Evolutionary conservation across 2,113 vertebrate species (phyloP).

Genomic region (Lampris megalopsis): DNA sequence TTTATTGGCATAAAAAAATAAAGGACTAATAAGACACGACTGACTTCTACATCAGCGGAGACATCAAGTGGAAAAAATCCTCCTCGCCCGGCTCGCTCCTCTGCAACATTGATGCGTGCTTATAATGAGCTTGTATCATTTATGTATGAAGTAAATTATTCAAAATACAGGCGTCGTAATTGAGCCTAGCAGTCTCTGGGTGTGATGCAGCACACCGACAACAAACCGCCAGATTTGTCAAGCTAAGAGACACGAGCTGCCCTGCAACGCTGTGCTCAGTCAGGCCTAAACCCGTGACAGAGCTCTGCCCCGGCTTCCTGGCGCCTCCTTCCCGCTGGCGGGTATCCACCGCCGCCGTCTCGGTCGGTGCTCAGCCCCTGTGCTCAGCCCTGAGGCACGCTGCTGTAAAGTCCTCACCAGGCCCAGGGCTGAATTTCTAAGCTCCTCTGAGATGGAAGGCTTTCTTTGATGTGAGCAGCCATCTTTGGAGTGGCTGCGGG

Average conservation of each 20-base stretch:
- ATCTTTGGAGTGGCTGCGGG: constrained; percentile 75
- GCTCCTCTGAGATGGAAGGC: constrained; percentile 78
- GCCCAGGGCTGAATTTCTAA: constrained; percentile 70
- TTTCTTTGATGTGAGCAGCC: constrained; percentile 83
- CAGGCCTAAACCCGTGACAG: constrained; percentile 29
- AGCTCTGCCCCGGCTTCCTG: constrained; percentile 37
- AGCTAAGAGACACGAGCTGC: constrained; percentile 13
- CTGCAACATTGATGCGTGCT: constrained; percentile 71
- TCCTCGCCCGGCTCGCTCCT: constrained; percentile 52
- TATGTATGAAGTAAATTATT: constrained; percentile 80
- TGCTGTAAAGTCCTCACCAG: constrained; percentile 77
- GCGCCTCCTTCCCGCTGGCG: constrained; percentile 50
- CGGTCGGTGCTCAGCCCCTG: constrained; percentile 57
- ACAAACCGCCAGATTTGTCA: constrained; percentile 36
- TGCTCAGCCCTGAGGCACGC: constrained; percentile 70
- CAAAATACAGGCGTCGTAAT: constrained; percentile 71
- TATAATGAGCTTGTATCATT: constrained; percentile 76
- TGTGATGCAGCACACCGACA: constrained; percentile 38
- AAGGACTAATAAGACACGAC: constrained; percentile 27
- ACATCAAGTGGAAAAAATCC: constrained; percentile 21
- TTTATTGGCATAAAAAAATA: constrained; percentile 35
- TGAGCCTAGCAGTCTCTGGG: constrained; percentile 10
- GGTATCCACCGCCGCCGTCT: constrained; percentile 65
- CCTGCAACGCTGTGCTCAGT: constrained; percentile 2
- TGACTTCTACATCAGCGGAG: constrained; percentile 35